Evolutionary conservation across 2,888 invertebrate genomes (phyloP).

Genomic region (Oasisia sp.): DNA sequence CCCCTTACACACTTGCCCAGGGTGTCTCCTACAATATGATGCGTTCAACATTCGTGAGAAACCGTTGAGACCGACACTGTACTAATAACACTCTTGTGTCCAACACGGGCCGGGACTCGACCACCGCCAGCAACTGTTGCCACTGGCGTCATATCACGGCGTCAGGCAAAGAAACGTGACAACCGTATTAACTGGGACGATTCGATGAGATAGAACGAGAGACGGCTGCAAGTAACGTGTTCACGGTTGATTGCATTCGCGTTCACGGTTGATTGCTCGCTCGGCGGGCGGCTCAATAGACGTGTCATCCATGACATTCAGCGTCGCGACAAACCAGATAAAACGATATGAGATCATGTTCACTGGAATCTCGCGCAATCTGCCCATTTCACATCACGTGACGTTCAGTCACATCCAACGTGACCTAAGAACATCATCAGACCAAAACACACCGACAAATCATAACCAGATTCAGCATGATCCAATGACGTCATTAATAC

Average conservation of each 20-base stretch:
- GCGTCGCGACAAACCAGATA: not conserved
- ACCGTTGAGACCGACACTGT: not conserved
- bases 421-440: too few relatives aligned
- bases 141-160: not conserved
- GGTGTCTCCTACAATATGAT: not conserved
- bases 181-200: not conserved
- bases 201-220: not conserved
- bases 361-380: not conserved
- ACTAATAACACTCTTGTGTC: not conserved
- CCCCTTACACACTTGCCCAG: too few relatives aligned
- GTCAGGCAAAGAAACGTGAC: not conserved
- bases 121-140: not conserved
- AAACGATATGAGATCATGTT: not conserved
- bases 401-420: too few relatives aligned
- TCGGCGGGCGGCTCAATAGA: not conserved
- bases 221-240: not conserved
- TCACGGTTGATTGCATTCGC: not conserved
- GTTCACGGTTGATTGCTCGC: slow-evolving; percentile 1
- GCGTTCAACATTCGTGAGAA: not conserved
- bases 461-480: too few relatives aligned
- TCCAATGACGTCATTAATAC: too few relatives aligned
- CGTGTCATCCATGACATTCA: not conserved
- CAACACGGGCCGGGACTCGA: not conserved
- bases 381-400: too few relatives aligned
- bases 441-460: too few relatives aligned